Conservation (phyloP, 23 tunicate species). For the Styela plicata region DNA sequence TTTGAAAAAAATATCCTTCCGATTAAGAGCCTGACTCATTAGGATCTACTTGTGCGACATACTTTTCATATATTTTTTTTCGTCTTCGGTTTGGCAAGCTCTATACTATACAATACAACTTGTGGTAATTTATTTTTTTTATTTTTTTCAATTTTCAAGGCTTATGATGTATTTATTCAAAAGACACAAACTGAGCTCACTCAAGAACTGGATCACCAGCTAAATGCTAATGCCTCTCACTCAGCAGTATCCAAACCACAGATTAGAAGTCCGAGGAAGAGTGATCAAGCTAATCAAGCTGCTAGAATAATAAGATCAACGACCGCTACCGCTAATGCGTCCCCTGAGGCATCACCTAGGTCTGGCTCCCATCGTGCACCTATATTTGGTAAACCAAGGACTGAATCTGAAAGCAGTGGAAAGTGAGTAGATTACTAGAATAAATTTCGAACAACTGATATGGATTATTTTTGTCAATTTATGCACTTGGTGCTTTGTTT, state of each 20-base stretch:
- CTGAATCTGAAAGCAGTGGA: slow-evolving; percentile 87
- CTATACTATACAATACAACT: too few relatives aligned
- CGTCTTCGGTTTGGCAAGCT: too few relatives aligned
- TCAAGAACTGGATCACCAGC: slow-evolving; percentile 55
- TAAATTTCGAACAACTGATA: too few relatives aligned
- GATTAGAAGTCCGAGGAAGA: slow-evolving; percentile 83
- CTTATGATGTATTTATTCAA: slow-evolving; percentile 73
- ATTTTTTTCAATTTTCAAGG: slow-evolving; percentile 33
- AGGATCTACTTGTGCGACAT: too few relatives aligned
- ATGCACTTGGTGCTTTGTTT: too few relatives aligned
- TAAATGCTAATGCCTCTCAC: slow-evolving; percentile 12
- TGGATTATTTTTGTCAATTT: too few relatives aligned
- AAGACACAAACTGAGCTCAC: slow-evolving; percentile 75
- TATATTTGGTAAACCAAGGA: slow-evolving; percentile 33
- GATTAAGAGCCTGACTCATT: too few relatives aligned
- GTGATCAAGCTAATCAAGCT: slow-evolving; percentile 54
- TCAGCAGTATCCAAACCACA: slow-evolving; percentile 63
- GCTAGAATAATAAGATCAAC: slow-evolving; percentile 23
- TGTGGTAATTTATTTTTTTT: background rate
- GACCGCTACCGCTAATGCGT: background rate
- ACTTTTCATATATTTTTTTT: too few relatives aligned
- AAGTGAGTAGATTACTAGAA: slow-evolving; percentile 57
- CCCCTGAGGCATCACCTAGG: slow-evolving; percentile 79
- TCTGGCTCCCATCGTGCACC: slow-evolving; percentile 49
- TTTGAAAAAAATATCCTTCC: too few relatives aligned